phyloP scores from a whole-genome alignment of 23 tunicate species.

The Botrylloides violaceus region DNA sequence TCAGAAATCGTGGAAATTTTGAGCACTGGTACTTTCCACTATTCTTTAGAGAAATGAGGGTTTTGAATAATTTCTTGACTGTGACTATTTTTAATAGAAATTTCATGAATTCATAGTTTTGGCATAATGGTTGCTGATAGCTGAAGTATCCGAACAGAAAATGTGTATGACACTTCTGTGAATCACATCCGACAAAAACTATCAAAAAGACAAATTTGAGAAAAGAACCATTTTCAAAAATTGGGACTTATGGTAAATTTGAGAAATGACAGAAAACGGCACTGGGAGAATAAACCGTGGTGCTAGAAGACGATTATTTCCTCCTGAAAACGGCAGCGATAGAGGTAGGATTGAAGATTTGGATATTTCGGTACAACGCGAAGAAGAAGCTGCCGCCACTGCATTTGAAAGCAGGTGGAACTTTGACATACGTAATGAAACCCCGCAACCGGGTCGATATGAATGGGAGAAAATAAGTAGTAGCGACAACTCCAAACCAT shows the following conservation, averaged over 20 bases:
- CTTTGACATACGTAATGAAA: conserved; percentile 34
- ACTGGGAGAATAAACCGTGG: conserved; percentile 59
- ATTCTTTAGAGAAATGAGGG: too few relatives aligned
- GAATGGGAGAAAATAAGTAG: conserved; percentile 32
- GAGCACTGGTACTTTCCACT: too few relatives aligned
- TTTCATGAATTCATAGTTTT: too few relatives aligned
- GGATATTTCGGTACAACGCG: conserved; percentile 21
- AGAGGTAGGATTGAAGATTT: conserved; percentile 20
- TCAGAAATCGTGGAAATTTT: too few relatives aligned
- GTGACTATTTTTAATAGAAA: too few relatives aligned
- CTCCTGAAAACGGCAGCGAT: conserved; percentile 41
- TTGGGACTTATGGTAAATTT: neutral
- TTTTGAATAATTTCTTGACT: too few relatives aligned
- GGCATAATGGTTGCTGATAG: too few relatives aligned
- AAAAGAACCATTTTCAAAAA: neutral
- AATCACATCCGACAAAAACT: too few relatives aligned
- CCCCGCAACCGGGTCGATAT: conserved; percentile 41
- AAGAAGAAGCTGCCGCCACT: conserved; percentile 24
- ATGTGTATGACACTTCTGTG: too few relatives aligned
- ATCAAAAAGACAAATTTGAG: neutral
- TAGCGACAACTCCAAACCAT: neutral
- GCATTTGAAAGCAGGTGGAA: conserved; percentile 49
- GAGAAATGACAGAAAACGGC: conserved; percentile 13
- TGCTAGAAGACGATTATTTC: conserved; percentile 49
- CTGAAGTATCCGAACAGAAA: too few relatives aligned